These are phyloP conservation scores for Pedetes capensis DNA, from an alignment of 2,113 vertebrate species.

Conservation along the genomic window DNA sequence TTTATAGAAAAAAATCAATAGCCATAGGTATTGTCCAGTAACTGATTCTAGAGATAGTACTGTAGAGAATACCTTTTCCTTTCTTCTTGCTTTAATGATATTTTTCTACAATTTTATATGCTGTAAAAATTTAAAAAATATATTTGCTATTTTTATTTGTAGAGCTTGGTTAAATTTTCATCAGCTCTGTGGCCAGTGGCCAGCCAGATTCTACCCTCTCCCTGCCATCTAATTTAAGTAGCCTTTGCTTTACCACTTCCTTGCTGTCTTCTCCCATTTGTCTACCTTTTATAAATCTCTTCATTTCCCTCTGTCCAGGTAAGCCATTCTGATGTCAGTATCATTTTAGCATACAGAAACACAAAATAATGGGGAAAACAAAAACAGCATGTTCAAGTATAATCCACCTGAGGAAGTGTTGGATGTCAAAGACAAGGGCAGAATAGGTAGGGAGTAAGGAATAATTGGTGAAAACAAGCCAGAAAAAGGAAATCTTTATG, in stretches of 20 bases:
- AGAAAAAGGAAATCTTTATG: not conserved
- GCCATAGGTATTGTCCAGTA: slow-evolving; percentile 40
- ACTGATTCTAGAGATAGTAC: slow-evolving; percentile 54
- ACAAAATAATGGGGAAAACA: not conserved
- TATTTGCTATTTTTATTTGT: slow-evolving; percentile 78
- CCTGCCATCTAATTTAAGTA: slow-evolving; percentile 44
- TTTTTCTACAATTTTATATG: slow-evolving; percentile 84
- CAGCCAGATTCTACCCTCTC: slow-evolving; percentile 34
- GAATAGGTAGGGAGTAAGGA: not conserved
- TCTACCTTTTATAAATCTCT: not conserved
- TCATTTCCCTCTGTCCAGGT: not conserved
- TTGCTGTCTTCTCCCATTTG: not conserved
- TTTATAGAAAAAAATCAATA: not conserved
- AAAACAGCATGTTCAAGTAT: not conserved
- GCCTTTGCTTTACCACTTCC: not conserved
- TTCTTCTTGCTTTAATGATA: slow-evolving; percentile 77
- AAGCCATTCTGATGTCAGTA: slow-evolving; percentile 9
- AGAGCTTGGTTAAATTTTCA: slow-evolving; percentile 70
- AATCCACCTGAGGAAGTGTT: not conserved
- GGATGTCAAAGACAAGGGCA: not conserved
- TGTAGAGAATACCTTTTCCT: slow-evolving; percentile 60
- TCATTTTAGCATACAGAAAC: not conserved
- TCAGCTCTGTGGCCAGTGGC: slow-evolving; percentile 49
- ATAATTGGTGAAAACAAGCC: not conserved
- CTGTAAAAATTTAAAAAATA: slow-evolving; percentile 68